Conservation (phyloP, 1,140 invertebrate genomes). For the Drosophila funebris region DNA sequence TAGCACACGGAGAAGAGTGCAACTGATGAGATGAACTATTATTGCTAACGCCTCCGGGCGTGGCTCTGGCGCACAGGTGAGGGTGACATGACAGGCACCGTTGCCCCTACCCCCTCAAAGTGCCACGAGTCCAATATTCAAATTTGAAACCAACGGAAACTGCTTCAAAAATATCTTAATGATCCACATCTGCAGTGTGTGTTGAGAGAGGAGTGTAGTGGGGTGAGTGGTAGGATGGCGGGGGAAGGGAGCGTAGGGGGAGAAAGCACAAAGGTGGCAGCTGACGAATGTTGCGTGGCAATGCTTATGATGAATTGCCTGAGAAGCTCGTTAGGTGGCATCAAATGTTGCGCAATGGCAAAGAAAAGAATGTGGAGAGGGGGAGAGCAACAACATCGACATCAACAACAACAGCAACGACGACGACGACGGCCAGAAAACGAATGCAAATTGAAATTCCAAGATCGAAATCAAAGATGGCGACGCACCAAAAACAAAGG, state of each 20-base stretch:
- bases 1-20: background rate
- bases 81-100: background rate
- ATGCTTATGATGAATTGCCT: slow-evolving; percentile 67
- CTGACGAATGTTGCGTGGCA: slow-evolving; percentile 53
- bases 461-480: slow-evolving; percentile 66
- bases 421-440: slow-evolving; percentile 38
- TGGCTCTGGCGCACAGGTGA: background rate
- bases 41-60: background rate
- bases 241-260: background rate
- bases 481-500: slow-evolving; percentile 48
- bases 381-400: background rate
- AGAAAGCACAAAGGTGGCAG: too few species aligned
- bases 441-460: slow-evolving; percentile 75
- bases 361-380: background rate
- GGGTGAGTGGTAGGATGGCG: too few species aligned
- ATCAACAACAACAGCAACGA: slow-evolving; percentile 10
- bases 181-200: slow-evolving; percentile 8
- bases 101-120: background rate
- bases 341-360: slow-evolving; percentile 25
- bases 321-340: slow-evolving; percentile 54
- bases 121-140: background rate
- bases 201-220: background rate
- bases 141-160: slow-evolving; percentile 32
- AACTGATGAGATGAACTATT: background rate
- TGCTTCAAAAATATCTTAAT: slow-evolving; percentile 33